A percentile compares a stretch with the other conserved stretches of the same genome.
These are phyloP conservation scores for Cairina moschata DNA, from an alignment of 2,113 vertebrate species.

Conservation along the genomic window DNA sequence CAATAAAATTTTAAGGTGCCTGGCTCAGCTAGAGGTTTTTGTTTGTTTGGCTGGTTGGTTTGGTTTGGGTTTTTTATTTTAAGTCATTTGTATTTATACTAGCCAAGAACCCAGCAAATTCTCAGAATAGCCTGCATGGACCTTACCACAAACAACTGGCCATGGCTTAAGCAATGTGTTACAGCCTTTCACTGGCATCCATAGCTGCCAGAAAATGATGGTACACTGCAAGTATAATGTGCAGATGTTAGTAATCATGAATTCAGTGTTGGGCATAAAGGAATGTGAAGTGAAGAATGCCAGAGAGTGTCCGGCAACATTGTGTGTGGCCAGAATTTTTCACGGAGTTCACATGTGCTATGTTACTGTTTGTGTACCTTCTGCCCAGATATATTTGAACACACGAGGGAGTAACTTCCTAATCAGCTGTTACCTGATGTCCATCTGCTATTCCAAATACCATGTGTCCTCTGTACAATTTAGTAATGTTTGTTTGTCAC, in stretches of 20 bases:
- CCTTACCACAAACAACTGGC: not conserved
- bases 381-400: slow-evolving; percentile 48
- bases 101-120: not conserved
- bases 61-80: not conserved
- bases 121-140: not conserved
- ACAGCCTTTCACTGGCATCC: not conserved
- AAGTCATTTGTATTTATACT: not conserved
- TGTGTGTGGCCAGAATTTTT: slow-evolving; percentile 3
- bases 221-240: slow-evolving; percentile 30
- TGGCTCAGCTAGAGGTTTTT: not conserved
- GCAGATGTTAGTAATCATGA: slow-evolving; percentile 62
- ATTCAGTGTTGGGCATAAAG: slow-evolving; percentile 27
- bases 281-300: not conserved
- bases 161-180: not conserved
- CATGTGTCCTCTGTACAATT: slow-evolving; percentile 10
- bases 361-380: not conserved
- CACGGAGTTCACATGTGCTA: not conserved
- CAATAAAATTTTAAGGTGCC: not conserved
- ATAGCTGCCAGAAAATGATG: slow-evolving; percentile 19
- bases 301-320: not conserved
- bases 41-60: not conserved
- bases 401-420: slow-evolving; percentile 23
- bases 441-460: slow-evolving; percentile 45
- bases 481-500: not conserved
- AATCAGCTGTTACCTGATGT: slow-evolving; percentile 48